phyloP scores from a whole-genome alignment of 2,888 invertebrate species.

The Augiades crinisus region DNA sequence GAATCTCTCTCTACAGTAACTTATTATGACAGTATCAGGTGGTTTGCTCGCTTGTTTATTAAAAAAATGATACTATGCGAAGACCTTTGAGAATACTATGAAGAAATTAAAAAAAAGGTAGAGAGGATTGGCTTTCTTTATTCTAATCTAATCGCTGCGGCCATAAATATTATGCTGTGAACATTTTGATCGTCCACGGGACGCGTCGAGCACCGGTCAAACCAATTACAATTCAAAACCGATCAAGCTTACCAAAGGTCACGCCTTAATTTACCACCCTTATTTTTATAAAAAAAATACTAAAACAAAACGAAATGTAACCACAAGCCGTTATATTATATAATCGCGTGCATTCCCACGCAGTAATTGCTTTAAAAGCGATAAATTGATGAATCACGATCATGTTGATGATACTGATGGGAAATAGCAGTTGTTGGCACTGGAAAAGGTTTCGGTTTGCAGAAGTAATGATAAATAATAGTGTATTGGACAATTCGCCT shows the following conservation, averaged over 20 bases:
- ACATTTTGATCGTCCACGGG: neutral
- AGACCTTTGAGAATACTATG: too few relatives aligned
- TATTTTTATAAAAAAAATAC: slow-evolving; percentile 21
- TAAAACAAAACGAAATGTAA: slow-evolving; percentile 27
- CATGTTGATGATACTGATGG: slow-evolving; percentile 9
- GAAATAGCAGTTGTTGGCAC: slow-evolving; percentile 2
- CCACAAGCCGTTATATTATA: slow-evolving; percentile 47
- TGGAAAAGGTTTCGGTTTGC: neutral
- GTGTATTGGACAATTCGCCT: too few relatives aligned
- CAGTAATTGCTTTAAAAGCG: slow-evolving; percentile 35
- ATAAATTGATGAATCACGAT: slow-evolving; percentile 45
- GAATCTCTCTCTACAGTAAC: too few relatives aligned
- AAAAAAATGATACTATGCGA: too few relatives aligned
- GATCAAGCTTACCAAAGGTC: slow-evolving; percentile 6
- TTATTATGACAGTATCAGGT: too few relatives aligned
- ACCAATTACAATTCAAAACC: neutral
- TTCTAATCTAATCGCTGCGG: too few relatives aligned
- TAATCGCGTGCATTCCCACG: slow-evolving; percentile 48
- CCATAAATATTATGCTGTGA: too few relatives aligned
- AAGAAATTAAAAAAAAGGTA: too few relatives aligned
- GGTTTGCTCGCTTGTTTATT: too few relatives aligned
- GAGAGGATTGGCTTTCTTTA: too few relatives aligned
- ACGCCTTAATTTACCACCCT: slow-evolving; percentile 23
- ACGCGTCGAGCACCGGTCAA: neutral
- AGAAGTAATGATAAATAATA: too few relatives aligned